A percentile compares a stretch with the other conserved stretches of the same genome.
Conservation (phyloP, 2,888 invertebrate species). For the Mechanitis mazaeus region DNA sequence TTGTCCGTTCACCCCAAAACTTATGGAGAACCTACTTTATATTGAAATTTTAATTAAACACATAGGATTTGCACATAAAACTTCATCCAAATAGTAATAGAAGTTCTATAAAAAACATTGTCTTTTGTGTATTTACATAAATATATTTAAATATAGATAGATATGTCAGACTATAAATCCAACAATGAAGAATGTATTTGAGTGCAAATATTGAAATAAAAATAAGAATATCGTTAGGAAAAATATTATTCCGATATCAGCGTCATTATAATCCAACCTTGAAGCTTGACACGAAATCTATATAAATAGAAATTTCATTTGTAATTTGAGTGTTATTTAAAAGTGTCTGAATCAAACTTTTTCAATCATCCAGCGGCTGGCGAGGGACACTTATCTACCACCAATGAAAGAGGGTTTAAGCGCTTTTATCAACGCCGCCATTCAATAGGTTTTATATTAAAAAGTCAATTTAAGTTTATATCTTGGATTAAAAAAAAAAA, state of each 20-base stretch:
- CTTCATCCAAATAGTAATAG: too few species aligned
- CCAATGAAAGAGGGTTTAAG: conserved; percentile 20
- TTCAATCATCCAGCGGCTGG: conserved; percentile 48
- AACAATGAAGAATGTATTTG: too few species aligned
- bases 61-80: not conserved
- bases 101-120: too few species aligned
- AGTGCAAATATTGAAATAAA: too few species aligned
- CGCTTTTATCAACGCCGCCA: conserved; percentile 15
- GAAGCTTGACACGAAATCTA: conserved; percentile 13
- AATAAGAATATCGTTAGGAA: too few species aligned
- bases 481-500: not conserved
- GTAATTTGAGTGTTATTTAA: conserved; percentile 27
- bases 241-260: too few species aligned
- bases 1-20: conserved; percentile 34
- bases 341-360: conserved; percentile 54
- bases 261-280: not conserved
- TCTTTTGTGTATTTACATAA: too few species aligned
- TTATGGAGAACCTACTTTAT: conserved; percentile 17
- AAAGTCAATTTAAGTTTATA: conserved; percentile 14
- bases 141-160: too few species aligned
- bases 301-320: conserved; percentile 2
- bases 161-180: too few species aligned
- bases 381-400: conserved; percentile 30
- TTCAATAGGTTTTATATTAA: conserved; percentile 22
- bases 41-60: conserved; percentile 19